Evolutionary conservation across 2,797 vertebrate species (phyloP), one percentile per base, ranked within the genome.

Genomic region (Oophaga sylvatica): DNA sequence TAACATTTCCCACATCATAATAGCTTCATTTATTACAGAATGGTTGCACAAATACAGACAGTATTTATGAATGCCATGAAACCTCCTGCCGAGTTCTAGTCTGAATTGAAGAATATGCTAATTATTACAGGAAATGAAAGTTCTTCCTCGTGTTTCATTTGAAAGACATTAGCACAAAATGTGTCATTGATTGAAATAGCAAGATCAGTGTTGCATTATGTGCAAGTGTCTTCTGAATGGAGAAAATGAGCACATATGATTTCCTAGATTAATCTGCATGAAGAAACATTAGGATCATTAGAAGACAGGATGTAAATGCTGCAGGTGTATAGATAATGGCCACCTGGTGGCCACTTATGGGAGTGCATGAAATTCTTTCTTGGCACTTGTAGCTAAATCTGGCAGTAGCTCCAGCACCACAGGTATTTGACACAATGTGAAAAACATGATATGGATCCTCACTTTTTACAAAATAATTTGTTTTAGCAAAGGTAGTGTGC

Each of bases 341-440:
- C 91, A 90, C 91, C 92, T 92, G 85, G 88, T 91, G 91, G 90
- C 84, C 91, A 91, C 88, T 85, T 90, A 86, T 84, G 80, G 84
- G 12, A 86, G 78, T 62, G 65, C 80, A 59, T 11, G 20, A 5
- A 29, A 17, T 60, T 67, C 3, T 76, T 56, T n/a, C 22, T 88
- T 5, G n/a, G 20, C 48, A 65, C n/a, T 53, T 15, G 1, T 31
- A 65, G 17, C 73, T 77, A 62, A 84, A 35, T 22, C 56, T 76
- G 29, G 29, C 68, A 41, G 2, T 31, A 16, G 16, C 20, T 56
- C 16, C 0, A 45, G 12, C 5, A 45, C 10, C 12, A 17, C 11
- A 17, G 56, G 15, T 48, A 22, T 53, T 29, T 29, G 65, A 26
- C 41, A 41, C 22, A 77, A 22, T 56, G 13, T 77, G 5, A 56